phyloP scores from a whole-genome alignment of 2,113 vertebrate species.

The Himantopus leucocephalus region DNA sequence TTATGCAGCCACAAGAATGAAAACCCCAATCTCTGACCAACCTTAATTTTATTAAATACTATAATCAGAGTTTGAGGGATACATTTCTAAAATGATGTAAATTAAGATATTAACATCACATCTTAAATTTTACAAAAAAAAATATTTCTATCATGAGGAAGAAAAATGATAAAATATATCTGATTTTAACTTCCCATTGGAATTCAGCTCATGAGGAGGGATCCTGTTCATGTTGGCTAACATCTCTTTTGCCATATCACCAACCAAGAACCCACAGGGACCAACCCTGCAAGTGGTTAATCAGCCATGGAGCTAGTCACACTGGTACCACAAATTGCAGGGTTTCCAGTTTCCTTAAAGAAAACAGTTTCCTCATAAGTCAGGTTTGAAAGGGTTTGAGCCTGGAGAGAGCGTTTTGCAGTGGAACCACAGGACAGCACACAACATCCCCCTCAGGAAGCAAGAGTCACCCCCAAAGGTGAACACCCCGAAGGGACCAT shows the following conservation, averaged over 20 bases:
- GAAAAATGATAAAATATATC: neutral
- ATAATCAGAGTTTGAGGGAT: neutral
- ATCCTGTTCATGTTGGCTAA: neutral
- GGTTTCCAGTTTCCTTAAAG: neutral
- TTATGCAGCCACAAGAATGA: neutral
- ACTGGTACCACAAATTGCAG: neutral
- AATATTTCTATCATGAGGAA: neutral
- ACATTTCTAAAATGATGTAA: neutral
- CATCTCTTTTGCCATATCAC: neutral
- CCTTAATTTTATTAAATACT: neutral
- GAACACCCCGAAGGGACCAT: fast-evolving
- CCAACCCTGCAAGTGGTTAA: neutral
- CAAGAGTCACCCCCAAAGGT: neutral
- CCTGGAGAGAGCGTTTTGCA: neutral
- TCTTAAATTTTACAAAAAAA: neutral
- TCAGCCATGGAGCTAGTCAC: neutral
- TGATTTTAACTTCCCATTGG: neutral
- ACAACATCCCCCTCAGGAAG: neutral
- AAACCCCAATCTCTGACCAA: neutral
- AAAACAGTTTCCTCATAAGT: too few relatives aligned
- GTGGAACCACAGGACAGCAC: neutral
- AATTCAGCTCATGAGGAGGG: neutral
- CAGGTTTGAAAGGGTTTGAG: neutral
- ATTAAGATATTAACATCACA: neutral
- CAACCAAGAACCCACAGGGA: fast-evolving